Evolutionary conservation across 37 sponge, comb jelly and placozoan species (phyloP), one percentile per base, ranked within the genome.

Genomic region (Oopsacas minuta): DNA sequence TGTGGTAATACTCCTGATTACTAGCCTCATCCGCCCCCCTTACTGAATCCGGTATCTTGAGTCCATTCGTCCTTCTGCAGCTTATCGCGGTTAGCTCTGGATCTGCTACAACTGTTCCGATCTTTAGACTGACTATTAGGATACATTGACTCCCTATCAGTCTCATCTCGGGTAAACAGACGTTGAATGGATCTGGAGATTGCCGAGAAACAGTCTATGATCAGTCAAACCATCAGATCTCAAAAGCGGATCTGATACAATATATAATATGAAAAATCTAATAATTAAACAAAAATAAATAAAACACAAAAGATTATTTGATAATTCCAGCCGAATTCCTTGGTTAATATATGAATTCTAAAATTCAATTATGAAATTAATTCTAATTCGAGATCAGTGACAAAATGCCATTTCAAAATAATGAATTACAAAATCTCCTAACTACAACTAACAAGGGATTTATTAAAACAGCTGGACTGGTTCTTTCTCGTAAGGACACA

Each of bases 351-450:
- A n/a, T n/a, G n/a, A n/a, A n/a, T n/a, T n/a, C n/a, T n/a, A n/a
- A n/a, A n/a, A n/a, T n/a, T n/a, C n/a, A n/a, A n/a, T n/a, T n/a
- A n/a, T n/a, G n/a, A n/a, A 42, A 42, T 17, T 42, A 42, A 42
- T 42, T 42, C 49, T 61, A 61, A 61, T 12, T 61, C 75, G 75
- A n/a, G 49, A 42, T 61, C 30, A 61, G 75, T 61, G 75, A 61
- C 28, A 61, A 61, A 61, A n/a, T 61, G 75, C 75, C 30, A 5
- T n/a, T 61, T 10, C 5, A 61, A 61, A 10, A n/a, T n/a, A 34
- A 61, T n/a, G 28, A 12, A 61, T 20, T 61, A 20, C 20, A 61
- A 61, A 42, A 42, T 42, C 12, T 42, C 49, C 49, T 42, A 42
- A 42, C 49, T 42, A 42, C 49, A 17, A 17, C 49, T 42, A 42